phyloP scores from a whole-genome alignment of 2,797 vertebrate species.

The Tapirus indicus region DNA sequence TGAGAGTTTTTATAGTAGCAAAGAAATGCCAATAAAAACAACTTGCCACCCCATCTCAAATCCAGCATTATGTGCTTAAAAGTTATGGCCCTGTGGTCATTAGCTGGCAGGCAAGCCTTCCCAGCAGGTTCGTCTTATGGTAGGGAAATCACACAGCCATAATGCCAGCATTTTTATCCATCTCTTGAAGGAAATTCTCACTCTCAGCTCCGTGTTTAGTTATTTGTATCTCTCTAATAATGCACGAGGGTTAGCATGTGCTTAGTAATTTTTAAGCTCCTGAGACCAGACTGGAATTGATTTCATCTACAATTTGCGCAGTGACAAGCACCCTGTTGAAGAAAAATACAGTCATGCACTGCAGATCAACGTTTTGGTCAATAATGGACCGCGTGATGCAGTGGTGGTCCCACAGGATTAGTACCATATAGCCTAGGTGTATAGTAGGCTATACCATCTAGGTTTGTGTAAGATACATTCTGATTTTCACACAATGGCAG shows the following conservation, averaged over 20 bases:
- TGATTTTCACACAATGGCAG: no score
- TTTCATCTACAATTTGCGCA: slow-evolving; percentile 57
- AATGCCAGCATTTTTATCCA: background rate
- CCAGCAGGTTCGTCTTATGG: background rate
- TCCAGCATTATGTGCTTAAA: background rate
- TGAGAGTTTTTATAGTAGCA: slow-evolving; percentile 29
- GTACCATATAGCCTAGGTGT: no score
- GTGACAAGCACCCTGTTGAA: slow-evolving; percentile 31
- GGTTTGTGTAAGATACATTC: no score
- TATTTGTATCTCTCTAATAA: background rate
- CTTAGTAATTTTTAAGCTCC: slow-evolving; percentile 50
- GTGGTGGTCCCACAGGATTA: no score
- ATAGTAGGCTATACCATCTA: no score
- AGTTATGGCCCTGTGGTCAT: background rate
- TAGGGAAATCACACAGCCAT: background rate
- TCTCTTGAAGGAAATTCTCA: background rate
- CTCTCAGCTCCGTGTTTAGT: background rate
- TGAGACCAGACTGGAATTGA: slow-evolving; percentile 45
- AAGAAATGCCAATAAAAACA: background rate
- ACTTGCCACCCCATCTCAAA: background rate
- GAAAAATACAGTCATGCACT: slow-evolving; percentile 44
- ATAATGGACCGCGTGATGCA: no score
- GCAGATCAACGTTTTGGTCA: no score
- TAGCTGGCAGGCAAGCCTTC: background rate
- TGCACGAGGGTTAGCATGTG: slow-evolving; percentile 2